Evolutionary conservation across 1,140 invertebrate species (phyloP), one percentile per base, ranked within the genome.

Genomic region (Tenebrio molitor): DNA sequence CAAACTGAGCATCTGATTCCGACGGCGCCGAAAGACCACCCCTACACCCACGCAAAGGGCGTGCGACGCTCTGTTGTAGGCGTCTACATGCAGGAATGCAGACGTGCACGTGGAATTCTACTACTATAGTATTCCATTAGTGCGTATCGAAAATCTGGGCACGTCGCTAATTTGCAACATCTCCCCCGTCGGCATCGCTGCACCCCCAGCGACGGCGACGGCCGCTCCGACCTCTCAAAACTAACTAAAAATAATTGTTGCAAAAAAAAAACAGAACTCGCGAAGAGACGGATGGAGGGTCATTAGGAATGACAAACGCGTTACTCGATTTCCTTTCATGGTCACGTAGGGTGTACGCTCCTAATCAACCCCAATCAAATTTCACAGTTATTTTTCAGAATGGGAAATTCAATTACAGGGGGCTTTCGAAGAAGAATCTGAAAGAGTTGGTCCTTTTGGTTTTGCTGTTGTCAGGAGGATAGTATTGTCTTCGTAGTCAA

Each of bases 31-130:
- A 46, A 33, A 50, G 29, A 68, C 42, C 64, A 66, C 65, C 72
- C 53, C 50, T 29, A 69, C 72, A 74, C 72, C 72, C 72, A 74
- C 72, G 72, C 72, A 74, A 74, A 69, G 58, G 33, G 68, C 72
- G 72, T 74, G 72, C 72, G 66, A 69, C 53, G 53, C 53, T 69
- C 36, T 68, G 64, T 46, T 33, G 71, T 63, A 34, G 58, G 25
- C 67, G 23, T 44, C 65, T 68, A 42, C 42, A 68, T 46, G 23
- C 42, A 46, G 65, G 65, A 68, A 46, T 63, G 29, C 69, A 70
- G 53, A 58, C 53, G 53, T 70, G 21, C 70, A 71, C 58, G 58
- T 71, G 58, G 42, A 65, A 46, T 53, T 64, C 21, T 50, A 66
- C 63, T 65, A 71, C 41, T 50, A 64, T 44, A 65, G 36, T 63